Percentiles rank a stretch among this genome's conserved stretches.
Evolutionary conservation across 2,797 vertebrate genomes (phyloP).

Genomic region (Falco columbarius): DNA sequence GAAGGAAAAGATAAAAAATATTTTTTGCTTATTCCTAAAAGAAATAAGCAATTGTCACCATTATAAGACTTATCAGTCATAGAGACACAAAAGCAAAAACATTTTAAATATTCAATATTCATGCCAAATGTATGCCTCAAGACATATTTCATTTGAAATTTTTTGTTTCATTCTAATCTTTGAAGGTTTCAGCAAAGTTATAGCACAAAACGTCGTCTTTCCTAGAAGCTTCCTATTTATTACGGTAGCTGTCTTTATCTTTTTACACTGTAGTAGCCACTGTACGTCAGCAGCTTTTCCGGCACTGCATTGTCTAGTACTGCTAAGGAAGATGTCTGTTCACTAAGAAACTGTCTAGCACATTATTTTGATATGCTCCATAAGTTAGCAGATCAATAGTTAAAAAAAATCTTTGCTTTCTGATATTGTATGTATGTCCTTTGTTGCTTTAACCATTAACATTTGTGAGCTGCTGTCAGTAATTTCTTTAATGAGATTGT

Average conservation of each 20-base stretch:
- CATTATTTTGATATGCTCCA: conserved; percentile 72
- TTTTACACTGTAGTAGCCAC: conserved; percentile 59
- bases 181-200: conserved; percentile 26
- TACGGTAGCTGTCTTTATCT: conserved; percentile 43
- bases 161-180: conserved; percentile 34
- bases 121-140: conserved; percentile 5
- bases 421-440: conserved; percentile 76
- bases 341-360: conserved; percentile 63
- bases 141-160: conserved; percentile 18
- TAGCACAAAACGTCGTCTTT: not conserved
- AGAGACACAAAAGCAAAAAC: conserved; percentile 25
- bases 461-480: conserved; percentile 90
- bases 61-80: conserved; percentile 58
- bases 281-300: conserved; percentile 57
- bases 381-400: conserved; percentile 84
- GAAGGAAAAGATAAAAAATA: not conserved
- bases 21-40: not conserved
- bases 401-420: conserved; percentile 87
- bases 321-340: conserved; percentile 63
- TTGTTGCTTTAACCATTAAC: conserved; percentile 90
- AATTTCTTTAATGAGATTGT: conserved; percentile 94
- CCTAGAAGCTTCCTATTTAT: conserved; percentile 33
- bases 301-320: conserved; percentile 62
- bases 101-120: conserved; percentile 59
- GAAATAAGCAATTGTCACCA: conserved; percentile 50